Percentiles rank a stretch among this genome's conserved stretches.
These are phyloP conservation scores for Euura lappo DNA, from an alignment of 1,140 invertebrate species.

Conservation along the genomic window DNA sequence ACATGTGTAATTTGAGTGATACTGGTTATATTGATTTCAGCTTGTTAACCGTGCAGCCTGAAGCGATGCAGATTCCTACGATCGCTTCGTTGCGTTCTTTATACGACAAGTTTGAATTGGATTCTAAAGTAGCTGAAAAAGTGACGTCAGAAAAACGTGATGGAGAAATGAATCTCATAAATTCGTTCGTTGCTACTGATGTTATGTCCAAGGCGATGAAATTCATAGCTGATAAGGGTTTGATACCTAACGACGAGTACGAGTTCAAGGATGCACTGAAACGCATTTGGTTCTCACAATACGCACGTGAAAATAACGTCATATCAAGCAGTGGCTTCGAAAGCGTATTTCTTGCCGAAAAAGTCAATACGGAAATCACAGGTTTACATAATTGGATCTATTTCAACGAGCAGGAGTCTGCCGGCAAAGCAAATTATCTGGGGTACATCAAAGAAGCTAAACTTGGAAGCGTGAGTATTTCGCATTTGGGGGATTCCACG, in stretches of 20 bases:
- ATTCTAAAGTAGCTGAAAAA: slow-evolving; percentile 61
- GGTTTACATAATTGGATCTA: slow-evolving; percentile 71
- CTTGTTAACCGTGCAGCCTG: slow-evolving; percentile 48
- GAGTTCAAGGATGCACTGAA: slow-evolving; percentile 61
- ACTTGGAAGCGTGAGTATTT: slow-evolving; percentile 55
- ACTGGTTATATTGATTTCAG: slow-evolving; percentile 37
- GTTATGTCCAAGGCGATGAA: slow-evolving; percentile 66
- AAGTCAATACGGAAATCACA: slow-evolving; percentile 62
- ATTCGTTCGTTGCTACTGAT: slow-evolving; percentile 64
- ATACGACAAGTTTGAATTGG: slow-evolving; percentile 59
- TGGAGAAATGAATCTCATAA: slow-evolving; percentile 66
- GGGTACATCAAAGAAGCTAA: slow-evolving; percentile 61
- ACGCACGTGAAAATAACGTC: slow-evolving; percentile 60
- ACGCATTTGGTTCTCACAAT: slow-evolving; percentile 64
- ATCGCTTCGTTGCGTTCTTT: slow-evolving; percentile 55
- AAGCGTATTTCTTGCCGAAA: slow-evolving; percentile 67
- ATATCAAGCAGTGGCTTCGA: slow-evolving; percentile 66
- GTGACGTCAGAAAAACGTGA: slow-evolving; percentile 62
- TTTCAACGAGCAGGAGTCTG: slow-evolving; percentile 62
- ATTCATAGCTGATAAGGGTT: slow-evolving; percentile 64
- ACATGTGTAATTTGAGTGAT: no score
- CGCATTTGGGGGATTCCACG: not conserved
- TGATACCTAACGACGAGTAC: slow-evolving; percentile 52
- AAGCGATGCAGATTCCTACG: slow-evolving; percentile 56
- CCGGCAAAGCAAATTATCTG: slow-evolving; percentile 63